These are phyloP conservation scores for Drosophila histrio DNA, from an alignment of 2,888 invertebrate genomes.

Conservation along the genomic window DNA sequence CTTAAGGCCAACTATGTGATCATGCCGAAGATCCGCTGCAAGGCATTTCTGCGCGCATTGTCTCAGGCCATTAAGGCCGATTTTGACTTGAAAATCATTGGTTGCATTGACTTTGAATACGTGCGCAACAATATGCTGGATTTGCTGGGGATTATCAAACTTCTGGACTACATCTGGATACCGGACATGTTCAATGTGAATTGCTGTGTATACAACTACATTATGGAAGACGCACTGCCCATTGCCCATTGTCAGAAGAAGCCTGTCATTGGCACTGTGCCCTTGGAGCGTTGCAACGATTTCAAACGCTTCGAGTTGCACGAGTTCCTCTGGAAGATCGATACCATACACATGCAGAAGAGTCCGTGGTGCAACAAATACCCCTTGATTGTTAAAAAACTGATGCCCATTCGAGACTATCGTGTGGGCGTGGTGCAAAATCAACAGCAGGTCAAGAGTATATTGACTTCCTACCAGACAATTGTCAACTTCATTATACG, in stretches of 20 bases:
- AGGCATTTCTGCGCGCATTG: constrained; percentile 66
- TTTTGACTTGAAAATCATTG: constrained; percentile 71
- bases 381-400: constrained; percentile 82
- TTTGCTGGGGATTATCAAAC: constrained; percentile 74
- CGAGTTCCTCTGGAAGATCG: constrained; percentile 77
- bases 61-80: constrained; percentile 43
- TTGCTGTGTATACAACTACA: constrained; percentile 60
- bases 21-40: constrained; percentile 73
- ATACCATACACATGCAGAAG: constrained; percentile 82
- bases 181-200: constrained; percentile 72
- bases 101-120: constrained; percentile 74
- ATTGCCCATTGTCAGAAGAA: constrained; percentile 73
- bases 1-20: constrained; percentile 77
- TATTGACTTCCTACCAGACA: constrained; percentile 69
- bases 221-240: constrained; percentile 75
- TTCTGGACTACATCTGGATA: constrained; percentile 81
- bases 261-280: constrained; percentile 81
- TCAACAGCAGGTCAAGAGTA: constrained; percentile 58
- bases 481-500: constrained; percentile 82
- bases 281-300: constrained; percentile 80
- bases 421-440: constrained; percentile 67
- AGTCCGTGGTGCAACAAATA: constrained; percentile 81
- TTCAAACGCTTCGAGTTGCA: constrained; percentile 81
- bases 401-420: constrained; percentile 78
- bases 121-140: constrained; percentile 77